Conservation (phyloP, 2,797 vertebrate genomes). For the Hemitrygon akajei region DNA sequence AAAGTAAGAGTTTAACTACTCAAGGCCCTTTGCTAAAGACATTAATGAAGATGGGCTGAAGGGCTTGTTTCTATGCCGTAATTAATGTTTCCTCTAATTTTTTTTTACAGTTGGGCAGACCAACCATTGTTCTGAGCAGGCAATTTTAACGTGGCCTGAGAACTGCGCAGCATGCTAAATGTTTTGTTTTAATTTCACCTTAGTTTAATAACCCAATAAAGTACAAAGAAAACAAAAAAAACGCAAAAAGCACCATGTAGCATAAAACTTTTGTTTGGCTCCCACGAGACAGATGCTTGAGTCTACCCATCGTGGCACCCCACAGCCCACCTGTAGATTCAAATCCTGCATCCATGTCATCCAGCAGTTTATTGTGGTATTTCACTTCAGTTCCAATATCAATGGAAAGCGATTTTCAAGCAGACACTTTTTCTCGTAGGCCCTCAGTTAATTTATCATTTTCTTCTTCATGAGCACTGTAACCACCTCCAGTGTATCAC, state of each 20-base stretch:
- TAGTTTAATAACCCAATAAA: constrained; percentile 85
- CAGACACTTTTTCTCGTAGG: constrained; percentile 79
- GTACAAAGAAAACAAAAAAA: constrained; percentile 90
- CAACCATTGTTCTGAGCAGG: no score
- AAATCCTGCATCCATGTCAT: constrained; percentile 74
- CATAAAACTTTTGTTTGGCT: constrained; percentile 86
- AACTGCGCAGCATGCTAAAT: no score
- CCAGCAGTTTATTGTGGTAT: no score
- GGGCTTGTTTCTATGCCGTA: no score
- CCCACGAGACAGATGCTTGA: constrained; percentile 83
- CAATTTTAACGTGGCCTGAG: no score
- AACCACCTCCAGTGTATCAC: constrained; percentile 62
- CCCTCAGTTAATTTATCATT: constrained; percentile 86
- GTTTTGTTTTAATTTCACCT: not conserved
- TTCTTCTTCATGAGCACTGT: constrained; percentile 88
- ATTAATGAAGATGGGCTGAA: no score
- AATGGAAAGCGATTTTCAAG: constrained; percentile 68
- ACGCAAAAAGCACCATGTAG: constrained; percentile 89
- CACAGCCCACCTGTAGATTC: constrained; percentile 86
- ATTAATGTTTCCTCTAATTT: no score
- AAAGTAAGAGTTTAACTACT: no score
- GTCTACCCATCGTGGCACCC: constrained; percentile 80
- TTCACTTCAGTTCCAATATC: no score
- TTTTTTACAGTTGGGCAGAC: no score
- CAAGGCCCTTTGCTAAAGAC: no score